phyloP scores from a whole-genome alignment of 2,113 vertebrate genomes.

The Antigone vipio region DNA sequence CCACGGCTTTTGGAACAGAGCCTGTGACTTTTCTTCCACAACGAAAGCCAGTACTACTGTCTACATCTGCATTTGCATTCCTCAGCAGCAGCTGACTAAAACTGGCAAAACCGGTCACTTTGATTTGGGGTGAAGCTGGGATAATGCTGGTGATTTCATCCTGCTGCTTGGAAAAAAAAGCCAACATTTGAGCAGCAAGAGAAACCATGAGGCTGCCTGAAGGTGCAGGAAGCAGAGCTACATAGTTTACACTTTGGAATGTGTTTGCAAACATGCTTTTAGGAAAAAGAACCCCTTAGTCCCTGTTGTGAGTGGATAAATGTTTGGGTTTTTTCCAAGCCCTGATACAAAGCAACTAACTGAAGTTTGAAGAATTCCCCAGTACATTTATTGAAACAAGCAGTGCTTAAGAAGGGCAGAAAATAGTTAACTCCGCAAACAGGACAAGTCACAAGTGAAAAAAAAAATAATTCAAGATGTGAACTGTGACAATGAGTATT shows the following conservation, averaged over 20 bases:
- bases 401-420: neutral
- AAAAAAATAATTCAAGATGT: neutral
- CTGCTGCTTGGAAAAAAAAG: neutral
- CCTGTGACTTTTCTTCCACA: neutral
- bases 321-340: neutral
- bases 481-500: neutral
- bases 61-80: slow-evolving; percentile 31
- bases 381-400: neutral
- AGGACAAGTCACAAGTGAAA: neutral
- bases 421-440: neutral
- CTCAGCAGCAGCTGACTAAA: slow-evolving; percentile 10
- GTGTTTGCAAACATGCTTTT: neutral
- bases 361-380: neutral
- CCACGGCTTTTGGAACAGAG: neutral
- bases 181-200: neutral
- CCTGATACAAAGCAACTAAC: neutral
- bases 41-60: neutral
- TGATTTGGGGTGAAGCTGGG: neutral
- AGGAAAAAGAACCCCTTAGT: neutral
- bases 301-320: neutral
- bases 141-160: neutral
- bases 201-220: neutral
- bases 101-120: slow-evolving; percentile 41
- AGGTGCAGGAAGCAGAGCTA: neutral
- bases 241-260: neutral